Conservation (phyloP, 1,140 invertebrate genomes). For the Solen grandis region DNA sequence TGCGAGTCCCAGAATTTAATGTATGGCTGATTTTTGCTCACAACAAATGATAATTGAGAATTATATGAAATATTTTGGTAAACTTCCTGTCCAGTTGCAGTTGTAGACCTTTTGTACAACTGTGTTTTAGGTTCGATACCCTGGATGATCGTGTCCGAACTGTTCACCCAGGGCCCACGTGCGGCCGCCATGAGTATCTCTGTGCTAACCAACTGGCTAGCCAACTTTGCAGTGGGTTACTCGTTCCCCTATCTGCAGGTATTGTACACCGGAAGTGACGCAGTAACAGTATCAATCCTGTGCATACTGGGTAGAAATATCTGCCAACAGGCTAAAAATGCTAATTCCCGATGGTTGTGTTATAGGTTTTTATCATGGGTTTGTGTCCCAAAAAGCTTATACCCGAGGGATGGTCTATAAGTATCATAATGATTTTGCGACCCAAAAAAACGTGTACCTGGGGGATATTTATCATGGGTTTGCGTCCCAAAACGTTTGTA, state of each 20-base stretch:
- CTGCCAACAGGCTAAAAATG: not conserved
- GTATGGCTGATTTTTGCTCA: too few species aligned
- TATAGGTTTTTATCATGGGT: not conserved
- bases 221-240: constrained; percentile 98
- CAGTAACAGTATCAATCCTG: too few species aligned
- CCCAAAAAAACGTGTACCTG: not conserved
- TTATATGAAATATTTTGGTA: too few species aligned
- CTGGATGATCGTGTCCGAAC: constrained; percentile 96
- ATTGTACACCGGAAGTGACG: too few species aligned
- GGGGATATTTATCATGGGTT: too few species aligned
- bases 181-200: constrained; percentile 99
- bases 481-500: too few species aligned
- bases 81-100: too few species aligned
- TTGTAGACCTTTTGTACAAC: too few species aligned
- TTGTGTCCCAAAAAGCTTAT: not conserved
- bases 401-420: not conserved
- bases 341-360: not conserved
- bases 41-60: too few species aligned
- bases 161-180: constrained; percentile 97
- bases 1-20: too few species aligned
- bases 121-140: constrained; percentile 88
- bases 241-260: constrained; percentile 90
- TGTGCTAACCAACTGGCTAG: constrained; percentile 98
- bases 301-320: too few species aligned
- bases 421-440: not conserved